These are phyloP conservation scores for Labrus mixtus DNA, from an alignment of 2,113 vertebrate species.

Conservation along the genomic window DNA sequence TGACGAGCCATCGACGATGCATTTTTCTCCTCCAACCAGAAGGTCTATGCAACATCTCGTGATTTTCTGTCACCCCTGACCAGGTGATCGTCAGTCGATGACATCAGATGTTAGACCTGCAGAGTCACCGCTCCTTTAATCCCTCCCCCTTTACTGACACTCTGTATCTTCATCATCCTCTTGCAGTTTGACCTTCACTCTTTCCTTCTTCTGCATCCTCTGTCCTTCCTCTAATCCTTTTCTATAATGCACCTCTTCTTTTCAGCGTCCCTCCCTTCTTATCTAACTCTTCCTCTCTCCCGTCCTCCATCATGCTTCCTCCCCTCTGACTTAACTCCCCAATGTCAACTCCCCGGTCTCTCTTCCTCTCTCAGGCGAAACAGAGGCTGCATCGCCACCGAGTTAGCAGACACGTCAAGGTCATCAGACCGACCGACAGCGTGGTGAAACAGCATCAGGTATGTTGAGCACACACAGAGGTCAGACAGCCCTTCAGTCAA, in stretches of 20 bases:
- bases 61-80: conserved; percentile 18
- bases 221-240: neutral
- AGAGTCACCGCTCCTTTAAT: conserved; percentile 44
- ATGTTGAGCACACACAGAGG: conserved; percentile 61
- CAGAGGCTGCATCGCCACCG: conserved; percentile 18
- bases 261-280: conserved; percentile 17
- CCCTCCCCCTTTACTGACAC: conserved; percentile 18
- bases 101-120: conserved; percentile 39
- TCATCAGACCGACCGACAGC: conserved; percentile 56
- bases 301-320: conserved; percentile 45
- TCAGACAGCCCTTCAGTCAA: conserved; percentile 49
- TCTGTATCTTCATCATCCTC: conserved; percentile 16
- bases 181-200: conserved; percentile 60
- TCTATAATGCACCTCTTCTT: conserved; percentile 41
- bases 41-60: neutral
- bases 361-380: conserved; percentile 10
- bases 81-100: conserved; percentile 41
- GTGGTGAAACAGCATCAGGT: conserved; percentile 53
- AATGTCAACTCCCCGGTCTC: conserved; percentile 16
- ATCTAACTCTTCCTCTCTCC: conserved; percentile 29
- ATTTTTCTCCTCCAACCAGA: conserved; percentile 49
- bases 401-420: conserved; percentile 63
- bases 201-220: conserved; percentile 19
- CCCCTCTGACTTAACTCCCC: conserved; percentile 51
- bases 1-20: conserved; percentile 18